Evolutionary conservation across 2,888 invertebrate genomes (phyloP).

Genomic region (Oligia latruncula): DNA sequence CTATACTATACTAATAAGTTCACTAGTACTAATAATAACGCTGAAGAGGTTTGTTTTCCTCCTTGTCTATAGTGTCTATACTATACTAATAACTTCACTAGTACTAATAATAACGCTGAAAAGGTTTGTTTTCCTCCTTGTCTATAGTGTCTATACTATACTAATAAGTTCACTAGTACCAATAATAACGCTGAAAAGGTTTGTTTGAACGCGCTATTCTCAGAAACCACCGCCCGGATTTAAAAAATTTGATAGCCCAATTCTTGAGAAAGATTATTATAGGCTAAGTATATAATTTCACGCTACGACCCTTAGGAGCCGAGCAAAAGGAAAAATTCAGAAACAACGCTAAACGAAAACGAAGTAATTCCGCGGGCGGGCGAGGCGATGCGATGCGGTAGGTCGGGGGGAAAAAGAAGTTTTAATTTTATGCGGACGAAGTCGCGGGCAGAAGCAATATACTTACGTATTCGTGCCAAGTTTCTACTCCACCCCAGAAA

Average conservation of each 20-base stretch:
- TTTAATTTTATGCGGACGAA: not conserved
- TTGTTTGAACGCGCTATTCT: not conserved
- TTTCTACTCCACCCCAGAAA: too few relatives aligned
- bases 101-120: too few relatives aligned
- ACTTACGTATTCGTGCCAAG: too few relatives aligned
- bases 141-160: too few relatives aligned
- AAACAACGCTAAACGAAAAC: not conserved
- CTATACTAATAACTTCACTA: too few relatives aligned
- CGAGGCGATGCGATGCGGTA: not conserved
- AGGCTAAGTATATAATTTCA: not conserved
- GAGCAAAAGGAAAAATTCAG: not conserved
- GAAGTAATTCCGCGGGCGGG: not conserved
- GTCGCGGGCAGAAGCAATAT: too few relatives aligned
- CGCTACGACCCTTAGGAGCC: not conserved
- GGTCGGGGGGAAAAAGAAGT: not conserved
- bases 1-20: too few relatives aligned
- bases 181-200: not conserved
- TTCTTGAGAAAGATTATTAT: not conserved
- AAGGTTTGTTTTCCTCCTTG: too few relatives aligned
- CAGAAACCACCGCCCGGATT: not conserved
- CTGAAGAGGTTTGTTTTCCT: too few relatives aligned
- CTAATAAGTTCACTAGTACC: too few relatives aligned
- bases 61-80: too few relatives aligned
- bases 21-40: too few relatives aligned
- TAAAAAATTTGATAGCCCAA: not conserved